These are phyloP conservation scores for Glossosoma conforme DNA, from an alignment of 1,140 invertebrate genomes.

Conservation along the genomic window DNA sequence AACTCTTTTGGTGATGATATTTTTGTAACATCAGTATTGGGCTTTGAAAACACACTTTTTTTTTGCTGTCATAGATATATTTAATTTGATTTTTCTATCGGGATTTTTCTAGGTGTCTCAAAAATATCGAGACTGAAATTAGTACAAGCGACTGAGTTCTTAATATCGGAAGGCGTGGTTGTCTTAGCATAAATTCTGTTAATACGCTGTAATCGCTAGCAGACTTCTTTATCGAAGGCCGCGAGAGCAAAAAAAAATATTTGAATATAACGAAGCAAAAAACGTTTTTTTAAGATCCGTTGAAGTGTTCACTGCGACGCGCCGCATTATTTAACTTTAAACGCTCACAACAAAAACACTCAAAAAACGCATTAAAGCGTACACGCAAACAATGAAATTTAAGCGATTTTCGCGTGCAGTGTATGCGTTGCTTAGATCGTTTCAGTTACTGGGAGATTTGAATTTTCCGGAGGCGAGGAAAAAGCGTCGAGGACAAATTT, in stretches of 20 bases:
- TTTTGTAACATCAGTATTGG: no score
- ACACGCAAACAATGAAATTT: not conserved
- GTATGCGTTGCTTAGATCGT: conserved; percentile 3
- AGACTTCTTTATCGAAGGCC: conserved; percentile 1
- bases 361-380: not conserved
- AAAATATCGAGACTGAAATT: no score
- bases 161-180: conserved; percentile 10
- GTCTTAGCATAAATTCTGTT: conserved; percentile 3
- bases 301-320: conserved; percentile 6
- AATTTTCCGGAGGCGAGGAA: conserved; percentile 6
- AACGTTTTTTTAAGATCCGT: conserved; percentile 6
- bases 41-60: no score
- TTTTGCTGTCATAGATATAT: no score
- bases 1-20: no score
- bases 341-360: not conserved
- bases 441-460: conserved; percentile 4
- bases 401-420: conserved; percentile 1
- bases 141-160: no score
- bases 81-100: no score
- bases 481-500: conserved; percentile 17
- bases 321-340: conserved; percentile 5
- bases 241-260: conserved; percentile 7
- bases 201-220: conserved; percentile 1
- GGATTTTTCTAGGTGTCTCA: no score
- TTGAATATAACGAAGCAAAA: conserved; percentile 10